Base-by-base conservation (phyloP, 2,113 vertebrate genomes). In the Tretioscincus oriximinensis region DNA sequence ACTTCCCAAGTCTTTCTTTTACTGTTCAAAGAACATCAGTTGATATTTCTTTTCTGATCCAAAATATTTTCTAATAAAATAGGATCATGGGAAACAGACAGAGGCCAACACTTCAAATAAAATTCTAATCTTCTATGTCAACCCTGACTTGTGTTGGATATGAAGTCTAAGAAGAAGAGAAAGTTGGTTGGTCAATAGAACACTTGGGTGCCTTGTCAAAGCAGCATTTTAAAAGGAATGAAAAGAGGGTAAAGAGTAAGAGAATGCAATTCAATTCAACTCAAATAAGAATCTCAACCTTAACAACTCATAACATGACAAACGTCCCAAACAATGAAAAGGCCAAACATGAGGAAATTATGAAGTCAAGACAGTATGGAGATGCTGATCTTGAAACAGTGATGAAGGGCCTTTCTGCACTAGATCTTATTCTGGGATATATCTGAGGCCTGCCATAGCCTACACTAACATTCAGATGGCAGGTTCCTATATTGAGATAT, bases 201-300 rank as follows among this genome's bases (percentile, higher is more conserved):
- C 10, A 28, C 47, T 8, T 63, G 22, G 49, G 9, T 26, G 69
- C 21, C n/a, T 75, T 4, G 66, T 3, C 22, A 64, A 20, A 83
- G 41, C 12, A 1, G 41, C 60, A 41, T 41, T 73, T 35, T 75
- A 26, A 86, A 71, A 45, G 9, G 7, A 2, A 69, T 29, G 7
- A 1, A 69, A 45, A 69, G 29, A 71, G 41, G 5, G 11, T 1
- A 69, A 45, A 69, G 29, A 14, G 41, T 78, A 73, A 26, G 51
- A 67, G 58, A 51, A 47, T 77, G 73, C 4, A 7, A 45, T 66
- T 90, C 77, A 88, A 87, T 91, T 82, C 77, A 88, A 87, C 90
- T 82, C 82, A 65, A 54, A 24, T 73, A 82, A n/a, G 22, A 73
- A 80, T 63, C 71, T 80, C 51, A 69, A 14, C 9, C 78, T 87